A percentile compares a stretch with the other conserved stretches of the same genome.
These are phyloP conservation scores for Jaculus jaculus DNA, from an alignment of 2,113 vertebrate species.

Conservation along the genomic window DNA sequence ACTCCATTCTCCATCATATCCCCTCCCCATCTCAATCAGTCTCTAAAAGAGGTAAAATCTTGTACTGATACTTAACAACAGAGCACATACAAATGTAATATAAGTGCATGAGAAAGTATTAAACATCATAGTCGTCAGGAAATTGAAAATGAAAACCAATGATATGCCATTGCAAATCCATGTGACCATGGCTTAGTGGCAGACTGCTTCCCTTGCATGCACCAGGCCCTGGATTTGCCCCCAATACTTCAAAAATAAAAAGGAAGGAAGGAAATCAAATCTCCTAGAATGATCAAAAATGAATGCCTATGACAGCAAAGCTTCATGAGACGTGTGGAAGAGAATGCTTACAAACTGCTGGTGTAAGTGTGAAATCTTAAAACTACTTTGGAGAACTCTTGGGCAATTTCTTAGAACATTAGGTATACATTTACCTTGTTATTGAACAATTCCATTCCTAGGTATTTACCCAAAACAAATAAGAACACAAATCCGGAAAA, in stretches of 20 bases:
- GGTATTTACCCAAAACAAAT: background rate
- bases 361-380: background rate
- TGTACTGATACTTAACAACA: slow-evolving; percentile 25
- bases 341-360: background rate
- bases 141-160: background rate
- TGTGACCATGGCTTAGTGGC: no score
- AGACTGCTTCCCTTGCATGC: no score
- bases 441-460: background rate
- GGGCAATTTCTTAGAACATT: background rate
- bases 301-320: background rate
- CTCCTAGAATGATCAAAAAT: background rate
- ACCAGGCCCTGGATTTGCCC: no score
- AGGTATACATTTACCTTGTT: background rate
- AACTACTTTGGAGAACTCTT: background rate
- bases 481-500: background rate
- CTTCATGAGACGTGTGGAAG: background rate
- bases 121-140: background rate
- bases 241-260: no score
- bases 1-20: no score
- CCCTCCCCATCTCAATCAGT: no score
- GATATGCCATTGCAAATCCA: background rate
- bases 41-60: background rate
- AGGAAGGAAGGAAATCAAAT: no score
- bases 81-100: background rate
- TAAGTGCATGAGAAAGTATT: background rate